Evolutionary conservation across 2,888 invertebrate species (phyloP), one percentile per base, ranked within the genome.

Genomic region (Seira sanloemensis): DNA sequence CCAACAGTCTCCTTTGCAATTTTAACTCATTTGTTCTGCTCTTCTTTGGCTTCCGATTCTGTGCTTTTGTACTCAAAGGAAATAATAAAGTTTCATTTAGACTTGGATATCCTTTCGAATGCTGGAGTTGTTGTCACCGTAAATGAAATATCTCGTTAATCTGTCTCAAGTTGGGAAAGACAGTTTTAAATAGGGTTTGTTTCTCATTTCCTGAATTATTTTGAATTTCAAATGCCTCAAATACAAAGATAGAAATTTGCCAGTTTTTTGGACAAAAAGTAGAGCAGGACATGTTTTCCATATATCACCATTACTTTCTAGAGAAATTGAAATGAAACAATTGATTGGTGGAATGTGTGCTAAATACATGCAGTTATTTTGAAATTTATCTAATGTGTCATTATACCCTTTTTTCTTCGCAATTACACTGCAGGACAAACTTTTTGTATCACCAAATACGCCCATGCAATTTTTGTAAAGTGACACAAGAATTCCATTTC

Each of bases 131-230:
- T 74, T 23, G 74, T 74, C 74, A 26, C 65, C n/a, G 46, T 67
- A 50, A 80, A 80, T 74, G 67, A 80, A 80, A 74, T 74, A 74
- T 80, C 73, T 74, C 80, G 80, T 80, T 68, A 80, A 81, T 81
- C 80, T 81, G 27, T 18, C 69, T 75, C 46, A 50, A 78, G 58
- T 72, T 27, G 71, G 1, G 12, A 46, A 62, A 50, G 46, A 72
- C 62, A 66, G 78, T 26, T 19, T 54, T n/a, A 37, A 37, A 37
- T 37, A 37, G 12, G 12, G 37, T n/a, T 50, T 50, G 62, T 37
- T 62, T 62, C 23, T 23, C 21, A 23, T 62, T 62, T 50, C 16
- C n/a, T 50, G 50, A 50, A 50, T 23, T 21, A 62, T 62, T n/a
- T 62, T 62, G 62, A 62, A 62, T 16, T 62, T 62, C 62, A 62